Conservation (phyloP, 1,140 invertebrate genomes). For the Tetragnatha versicolor region DNA sequence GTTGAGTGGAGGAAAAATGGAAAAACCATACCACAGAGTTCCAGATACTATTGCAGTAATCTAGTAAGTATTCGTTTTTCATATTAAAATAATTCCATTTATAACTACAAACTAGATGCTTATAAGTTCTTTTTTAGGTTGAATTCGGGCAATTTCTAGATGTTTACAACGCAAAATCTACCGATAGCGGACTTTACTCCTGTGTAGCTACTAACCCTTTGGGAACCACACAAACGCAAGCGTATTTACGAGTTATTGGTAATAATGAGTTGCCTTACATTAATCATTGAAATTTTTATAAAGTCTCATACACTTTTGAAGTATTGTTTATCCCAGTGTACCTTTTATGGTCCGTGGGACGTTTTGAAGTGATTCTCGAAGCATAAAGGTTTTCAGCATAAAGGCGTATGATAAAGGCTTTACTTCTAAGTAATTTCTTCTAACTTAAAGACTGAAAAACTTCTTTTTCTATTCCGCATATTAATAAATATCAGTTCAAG, state of each 20-base stretch:
- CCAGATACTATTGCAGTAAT: slow-evolving; percentile 13
- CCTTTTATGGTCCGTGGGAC: too few relatives aligned
- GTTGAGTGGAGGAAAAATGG: slow-evolving; percentile 74
- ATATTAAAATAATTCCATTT: neutral
- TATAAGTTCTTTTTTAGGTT: neutral
- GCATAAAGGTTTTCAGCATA: too few relatives aligned
- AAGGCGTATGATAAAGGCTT: too few relatives aligned
- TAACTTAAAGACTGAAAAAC: too few relatives aligned
- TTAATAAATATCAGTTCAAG: too few relatives aligned
- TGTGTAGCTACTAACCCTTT: slow-evolving; percentile 87
- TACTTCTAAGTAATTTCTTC: too few relatives aligned
- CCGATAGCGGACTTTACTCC: slow-evolving; percentile 78
- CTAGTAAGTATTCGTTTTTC: slow-evolving; percentile 12
- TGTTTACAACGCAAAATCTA: slow-evolving; percentile 32
- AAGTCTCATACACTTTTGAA: too few relatives aligned
- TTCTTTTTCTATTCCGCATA: too few relatives aligned
- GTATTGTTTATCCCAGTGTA: too few relatives aligned
- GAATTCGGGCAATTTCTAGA: slow-evolving; percentile 43
- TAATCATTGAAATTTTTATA: too few relatives aligned
- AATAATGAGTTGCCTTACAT: too few relatives aligned
- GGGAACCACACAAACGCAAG: slow-evolving; percentile 84
- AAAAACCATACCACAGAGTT: slow-evolving; percentile 57
- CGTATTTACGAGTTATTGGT: slow-evolving; percentile 75
- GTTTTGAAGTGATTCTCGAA: too few relatives aligned
- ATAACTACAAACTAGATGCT: neutral